phyloP scores from a whole-genome alignment of 2,113 vertebrate species.

The Pogona vitticeps region DNA sequence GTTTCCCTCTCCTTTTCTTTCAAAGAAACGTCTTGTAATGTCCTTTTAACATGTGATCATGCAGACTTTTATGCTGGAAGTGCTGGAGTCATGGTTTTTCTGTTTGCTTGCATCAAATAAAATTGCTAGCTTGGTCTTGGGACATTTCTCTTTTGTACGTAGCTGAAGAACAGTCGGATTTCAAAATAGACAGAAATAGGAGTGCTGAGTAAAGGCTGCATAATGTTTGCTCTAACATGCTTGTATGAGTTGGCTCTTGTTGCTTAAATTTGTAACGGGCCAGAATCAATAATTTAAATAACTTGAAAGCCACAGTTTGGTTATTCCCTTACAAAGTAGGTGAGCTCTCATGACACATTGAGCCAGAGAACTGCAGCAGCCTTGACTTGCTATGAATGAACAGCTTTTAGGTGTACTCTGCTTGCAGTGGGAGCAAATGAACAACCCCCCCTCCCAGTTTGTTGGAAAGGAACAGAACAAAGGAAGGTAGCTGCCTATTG shows the following conservation, averaged over 20 bases:
- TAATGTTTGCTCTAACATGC: slow-evolving; percentile 20
- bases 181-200: slow-evolving; percentile 31
- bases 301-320: neutral
- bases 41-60: slow-evolving; percentile 37
- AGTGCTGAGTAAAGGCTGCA: slow-evolving; percentile 51
- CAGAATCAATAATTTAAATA: neutral
- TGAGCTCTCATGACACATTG: too few relatives aligned
- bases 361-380: too few relatives aligned
- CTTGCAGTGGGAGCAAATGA: too few relatives aligned
- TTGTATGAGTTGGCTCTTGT: slow-evolving; percentile 27
- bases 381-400: too few relatives aligned
- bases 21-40: neutral
- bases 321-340: too few relatives aligned
- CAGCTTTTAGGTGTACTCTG: too few relatives aligned
- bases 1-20: neutral
- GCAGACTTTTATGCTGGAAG: slow-evolving; percentile 44
- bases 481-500: too few relatives aligned
- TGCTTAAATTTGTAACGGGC: neutral
- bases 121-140: slow-evolving; percentile 42
- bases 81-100: slow-evolving; percentile 48
- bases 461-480: too few relatives aligned
- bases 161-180: slow-evolving; percentile 34
- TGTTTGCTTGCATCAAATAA: slow-evolving; percentile 57
- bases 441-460: too few relatives aligned
- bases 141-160: slow-evolving; percentile 41